A percentile compares a stretch with the other conserved stretches of the same genome.
Evolutionary conservation across 1,140 invertebrate genomes (phyloP).

Genomic region (Bombus breviceps): DNA sequence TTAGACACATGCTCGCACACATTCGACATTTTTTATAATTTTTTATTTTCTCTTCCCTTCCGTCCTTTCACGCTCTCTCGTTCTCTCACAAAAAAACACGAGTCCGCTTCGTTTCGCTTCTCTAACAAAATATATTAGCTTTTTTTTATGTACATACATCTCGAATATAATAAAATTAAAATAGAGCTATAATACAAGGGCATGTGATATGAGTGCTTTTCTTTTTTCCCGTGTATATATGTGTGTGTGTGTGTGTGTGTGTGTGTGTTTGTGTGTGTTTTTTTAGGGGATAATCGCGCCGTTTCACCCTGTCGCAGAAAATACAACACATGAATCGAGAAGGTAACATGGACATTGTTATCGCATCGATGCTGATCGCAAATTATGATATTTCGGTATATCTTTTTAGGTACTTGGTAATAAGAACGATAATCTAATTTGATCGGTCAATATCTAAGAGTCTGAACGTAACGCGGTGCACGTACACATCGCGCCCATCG

Average conservation of each 20-base stretch:
- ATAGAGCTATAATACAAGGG: conserved; percentile 76
- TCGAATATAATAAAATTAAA: conserved; percentile 72
- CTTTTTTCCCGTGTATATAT: neutral
- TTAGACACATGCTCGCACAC: conserved; percentile 44
- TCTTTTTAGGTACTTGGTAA: conserved; percentile 64
- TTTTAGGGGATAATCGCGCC: neutral
- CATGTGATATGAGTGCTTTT: conserved; percentile 54
- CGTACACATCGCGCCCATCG: neutral
- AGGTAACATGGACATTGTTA: conserved; percentile 5
- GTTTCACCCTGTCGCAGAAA: conserved; percentile 17
- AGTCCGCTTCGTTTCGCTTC: conserved; percentile 37
- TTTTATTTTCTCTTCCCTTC: neutral
- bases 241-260: neutral
- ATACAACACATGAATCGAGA: conserved; percentile 40
- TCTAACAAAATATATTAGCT: conserved; percentile 81
- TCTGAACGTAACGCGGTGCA: conserved; percentile 44
- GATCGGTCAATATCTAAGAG: conserved; percentile 50
- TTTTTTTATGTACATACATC: conserved; percentile 77
- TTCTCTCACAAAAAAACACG: conserved; percentile 37
- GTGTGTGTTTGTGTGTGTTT: no score
- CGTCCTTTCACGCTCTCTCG: conserved; percentile 16
- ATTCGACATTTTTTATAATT: conserved; percentile 20
- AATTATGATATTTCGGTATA: conserved; percentile 53
- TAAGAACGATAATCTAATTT: conserved; percentile 55
- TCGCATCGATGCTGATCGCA: conserved; percentile 33